Base-by-base conservation (phyloP, 1,140 invertebrate genomes). In the Phymastichus coffea region DNA sequence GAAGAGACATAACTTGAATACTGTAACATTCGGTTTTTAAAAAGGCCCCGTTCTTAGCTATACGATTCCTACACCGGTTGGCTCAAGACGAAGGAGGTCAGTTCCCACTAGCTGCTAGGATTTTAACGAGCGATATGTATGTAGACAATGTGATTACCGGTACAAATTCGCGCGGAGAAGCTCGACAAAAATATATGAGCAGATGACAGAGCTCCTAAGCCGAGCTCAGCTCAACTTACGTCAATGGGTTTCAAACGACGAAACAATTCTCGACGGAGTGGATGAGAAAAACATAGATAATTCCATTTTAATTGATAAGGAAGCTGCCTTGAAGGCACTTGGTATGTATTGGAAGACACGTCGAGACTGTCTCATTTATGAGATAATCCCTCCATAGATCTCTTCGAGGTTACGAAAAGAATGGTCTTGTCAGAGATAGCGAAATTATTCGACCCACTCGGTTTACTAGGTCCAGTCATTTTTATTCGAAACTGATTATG, bases 61-160 rank as follows among this genome's bases (percentile, higher is more conserved):
- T 53, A 40, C n/a, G 51, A 41, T 53, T 33, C 25, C n/a, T 53
- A 26, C 37, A 53, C 40, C 22, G 40, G 28, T 37, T 53, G 10
- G 9, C 20, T 8, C 35, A 53, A 15, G 48, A 51, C 41, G 66
- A 68, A 54, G 4, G n/a, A 15, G 9, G 55, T 2, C 9, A 57
- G 25, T 75, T 59, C 57, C 72, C 68, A 3, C 10, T 25, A 4
- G 66, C 53, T n/a, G 47, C 66, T 15, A 40, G 57, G 59, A 63
- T 71, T 1, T 48, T 74, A 28, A 47, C 63, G 49, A 63, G 51
- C 6, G 70, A 74, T 58, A 67, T 77, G 20, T 78, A 78, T 52
- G 74, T 81, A 7, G 80, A 82, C 61, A 76, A 81, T 58, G 35
- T 76, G 12, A 30, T 80, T n/a, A 70, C 70, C 9, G 76, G 80